These are phyloP conservation scores for Hephaestus fuliginosus DNA, from an alignment of 2,797 vertebrate species.

Conservation along the genomic window DNA sequence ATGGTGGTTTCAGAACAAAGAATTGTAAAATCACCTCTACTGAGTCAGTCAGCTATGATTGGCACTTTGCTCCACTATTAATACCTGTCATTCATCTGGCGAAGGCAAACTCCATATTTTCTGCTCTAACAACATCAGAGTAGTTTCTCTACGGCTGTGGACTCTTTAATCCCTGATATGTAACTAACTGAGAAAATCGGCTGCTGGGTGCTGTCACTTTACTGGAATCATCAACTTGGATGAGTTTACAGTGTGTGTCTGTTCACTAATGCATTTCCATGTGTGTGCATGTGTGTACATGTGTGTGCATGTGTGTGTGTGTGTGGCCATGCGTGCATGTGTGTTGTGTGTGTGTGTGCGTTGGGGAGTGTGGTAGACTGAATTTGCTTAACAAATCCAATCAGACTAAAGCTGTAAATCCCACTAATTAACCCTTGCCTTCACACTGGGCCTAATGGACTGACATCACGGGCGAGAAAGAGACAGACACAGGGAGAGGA, in stretches of 20 bases:
- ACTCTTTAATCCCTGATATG: slow-evolving; percentile 59
- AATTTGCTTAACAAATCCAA: slow-evolving; percentile 67
- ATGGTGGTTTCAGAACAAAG: background rate
- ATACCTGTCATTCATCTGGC: slow-evolving; percentile 53
- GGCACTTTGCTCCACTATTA: slow-evolving; percentile 39
- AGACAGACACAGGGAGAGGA: background rate
- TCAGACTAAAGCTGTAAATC: slow-evolving; percentile 70
- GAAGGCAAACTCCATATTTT: slow-evolving; percentile 43
- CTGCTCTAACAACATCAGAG: slow-evolving; percentile 45
- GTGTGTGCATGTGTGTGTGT: background rate
- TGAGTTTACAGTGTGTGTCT: slow-evolving; percentile 23
- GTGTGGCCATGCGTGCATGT: background rate
- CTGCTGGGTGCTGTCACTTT: slow-evolving; percentile 43
- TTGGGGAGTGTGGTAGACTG: background rate
- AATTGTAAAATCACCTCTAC: background rate
- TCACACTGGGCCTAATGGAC: slow-evolving; percentile 63
- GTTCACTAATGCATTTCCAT: slow-evolving; percentile 18
- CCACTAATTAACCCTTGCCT: slow-evolving; percentile 73
- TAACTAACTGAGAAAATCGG: slow-evolving; percentile 56
- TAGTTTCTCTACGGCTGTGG: slow-evolving; percentile 30
- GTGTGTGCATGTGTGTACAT: slow-evolving; percentile 13
- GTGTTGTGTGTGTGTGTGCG: slow-evolving; percentile 23
- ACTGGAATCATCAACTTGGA: slow-evolving; percentile 23
- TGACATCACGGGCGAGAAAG: slow-evolving; percentile 20
- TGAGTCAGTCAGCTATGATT: slow-evolving; percentile 39